Evolutionary conservation across 1,140 invertebrate genomes (phyloP).

Genomic region (Pseudomyrmex flavicornis): DNA sequence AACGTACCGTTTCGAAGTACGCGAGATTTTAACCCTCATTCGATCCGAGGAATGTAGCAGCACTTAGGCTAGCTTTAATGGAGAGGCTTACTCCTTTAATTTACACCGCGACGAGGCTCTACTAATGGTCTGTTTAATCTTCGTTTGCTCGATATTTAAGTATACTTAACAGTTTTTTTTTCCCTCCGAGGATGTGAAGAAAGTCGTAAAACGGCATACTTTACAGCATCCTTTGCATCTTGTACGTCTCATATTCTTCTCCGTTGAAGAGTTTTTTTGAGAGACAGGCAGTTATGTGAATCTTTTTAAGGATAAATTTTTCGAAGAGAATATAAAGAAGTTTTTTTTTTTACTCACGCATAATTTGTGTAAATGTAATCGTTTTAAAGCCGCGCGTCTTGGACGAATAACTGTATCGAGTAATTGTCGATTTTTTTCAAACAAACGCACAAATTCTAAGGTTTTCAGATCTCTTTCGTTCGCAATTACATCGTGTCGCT

Average conservation of each 20-base stretch:
- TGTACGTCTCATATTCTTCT: neutral
- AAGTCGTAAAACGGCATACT: neutral
- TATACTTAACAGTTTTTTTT: neutral
- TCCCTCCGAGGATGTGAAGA: too few species aligned
- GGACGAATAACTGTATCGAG: too few species aligned
- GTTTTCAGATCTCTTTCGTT: too few species aligned
- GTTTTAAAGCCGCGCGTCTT: too few species aligned
- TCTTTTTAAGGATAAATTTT: too few species aligned
- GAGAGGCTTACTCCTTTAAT: neutral
- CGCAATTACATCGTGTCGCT: neutral
- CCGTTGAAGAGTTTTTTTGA: too few species aligned
- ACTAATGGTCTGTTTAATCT: conserved; percentile 22
- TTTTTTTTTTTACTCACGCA: too few species aligned
- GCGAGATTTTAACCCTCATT: conserved; percentile 14
- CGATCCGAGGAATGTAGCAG: conserved; percentile 4
- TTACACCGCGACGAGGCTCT: conserved; percentile 9
- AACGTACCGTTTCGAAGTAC: neutral
- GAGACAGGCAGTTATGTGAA: too few species aligned
- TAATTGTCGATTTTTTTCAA: too few species aligned
- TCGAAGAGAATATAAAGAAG: too few species aligned
- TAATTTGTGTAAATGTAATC: too few species aligned
- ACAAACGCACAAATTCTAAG: too few species aligned
- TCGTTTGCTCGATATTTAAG: neutral
- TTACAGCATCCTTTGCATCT: neutral
- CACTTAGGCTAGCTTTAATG: conserved; percentile 39